These are phyloP conservation scores for Girardia tigrina DNA, from an alignment of 2,888 invertebrate species.

Conservation along the genomic window DNA sequence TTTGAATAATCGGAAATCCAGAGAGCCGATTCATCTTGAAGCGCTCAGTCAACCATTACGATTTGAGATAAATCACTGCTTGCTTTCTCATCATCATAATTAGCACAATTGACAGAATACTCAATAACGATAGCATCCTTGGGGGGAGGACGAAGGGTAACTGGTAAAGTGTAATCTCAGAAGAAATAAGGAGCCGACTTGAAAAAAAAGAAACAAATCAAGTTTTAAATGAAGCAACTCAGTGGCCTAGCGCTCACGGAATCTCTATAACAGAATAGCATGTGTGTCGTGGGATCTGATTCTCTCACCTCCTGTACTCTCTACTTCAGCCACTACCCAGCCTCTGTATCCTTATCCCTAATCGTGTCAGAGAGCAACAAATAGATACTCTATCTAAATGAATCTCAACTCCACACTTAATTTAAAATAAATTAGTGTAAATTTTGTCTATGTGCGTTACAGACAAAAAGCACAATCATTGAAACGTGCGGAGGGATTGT, in stretches of 20 bases:
- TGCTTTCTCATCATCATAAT: slow-evolving; percentile 23
- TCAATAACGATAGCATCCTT: slow-evolving; percentile 18
- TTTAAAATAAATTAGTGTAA: slow-evolving; percentile 23
- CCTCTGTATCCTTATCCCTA: slow-evolving; percentile 1
- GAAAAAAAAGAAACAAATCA: slow-evolving; percentile 13
- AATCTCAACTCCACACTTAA: slow-evolving; percentile 23
- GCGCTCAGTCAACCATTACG: slow-evolving; percentile 20
- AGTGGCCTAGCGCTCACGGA: slow-evolving; percentile 20
- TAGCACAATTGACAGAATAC: slow-evolving; percentile 23
- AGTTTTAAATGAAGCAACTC: slow-evolving; percentile 23
- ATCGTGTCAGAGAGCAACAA: slow-evolving; percentile 7
- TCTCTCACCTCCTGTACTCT: slow-evolving; percentile 8
- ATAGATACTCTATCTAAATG: slow-evolving; percentile 23
- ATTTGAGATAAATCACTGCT: slow-evolving; percentile 23
- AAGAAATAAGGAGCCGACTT: slow-evolving; percentile 23
- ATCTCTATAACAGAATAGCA: slow-evolving; percentile 6
- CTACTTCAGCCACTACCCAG: not conserved
- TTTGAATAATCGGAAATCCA: slow-evolving; percentile 23
- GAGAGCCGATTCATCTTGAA: slow-evolving; percentile 23
- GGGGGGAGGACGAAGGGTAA: slow-evolving; percentile 19
- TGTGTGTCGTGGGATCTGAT: slow-evolving; percentile 17
- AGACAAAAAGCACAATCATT: slow-evolving; percentile 4
- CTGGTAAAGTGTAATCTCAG: slow-evolving; percentile 23
- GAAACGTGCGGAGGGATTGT: slow-evolving; percentile 14
- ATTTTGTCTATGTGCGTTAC: not conserved